These are phyloP conservation scores for Drosophila kambysellisi DNA, from an alignment of 2,888 invertebrate genomes.

Conservation along the genomic window DNA sequence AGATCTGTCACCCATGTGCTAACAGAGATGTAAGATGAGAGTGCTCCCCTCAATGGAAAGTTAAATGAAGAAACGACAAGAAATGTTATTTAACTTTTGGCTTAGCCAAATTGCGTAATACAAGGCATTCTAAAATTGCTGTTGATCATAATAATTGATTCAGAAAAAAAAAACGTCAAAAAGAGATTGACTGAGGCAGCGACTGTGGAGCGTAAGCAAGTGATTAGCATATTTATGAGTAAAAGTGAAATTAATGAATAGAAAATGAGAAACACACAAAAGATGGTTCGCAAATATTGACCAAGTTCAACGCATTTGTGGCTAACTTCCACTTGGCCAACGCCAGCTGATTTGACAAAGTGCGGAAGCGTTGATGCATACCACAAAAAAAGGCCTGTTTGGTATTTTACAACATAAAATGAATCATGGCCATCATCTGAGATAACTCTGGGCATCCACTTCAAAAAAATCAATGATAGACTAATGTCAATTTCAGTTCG, in stretches of 20 bases:
- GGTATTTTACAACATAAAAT: conserved; percentile 12
- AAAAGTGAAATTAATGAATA: conserved; percentile 80
- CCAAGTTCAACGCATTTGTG: conserved; percentile 38
- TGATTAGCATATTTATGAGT: conserved; percentile 82
- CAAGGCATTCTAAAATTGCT: conserved; percentile 46
- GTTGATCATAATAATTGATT: conserved; percentile 41
- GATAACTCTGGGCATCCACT: neutral
- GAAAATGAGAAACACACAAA: conserved; percentile 40
- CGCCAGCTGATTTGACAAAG: neutral
- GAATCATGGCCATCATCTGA: conserved; percentile 7
- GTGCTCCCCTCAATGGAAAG: conserved; percentile 40
- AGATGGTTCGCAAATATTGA: conserved; percentile 73
- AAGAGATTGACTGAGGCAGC: conserved; percentile 17
- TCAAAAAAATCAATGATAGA: conserved; percentile 23
- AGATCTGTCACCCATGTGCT: conserved; percentile 23
- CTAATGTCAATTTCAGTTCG: conserved; percentile 44
- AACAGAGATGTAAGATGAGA: conserved; percentile 25
- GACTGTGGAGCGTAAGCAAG: conserved; percentile 53
- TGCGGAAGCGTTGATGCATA: conserved; percentile 45
- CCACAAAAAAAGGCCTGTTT: conserved; percentile 23
- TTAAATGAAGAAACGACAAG: conserved; percentile 1
- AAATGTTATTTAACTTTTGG: conserved; percentile 69
- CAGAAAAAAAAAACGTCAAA: conserved; percentile 10
- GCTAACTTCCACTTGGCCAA: conserved; percentile 19
- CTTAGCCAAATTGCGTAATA: conserved; percentile 58